Evolutionary conservation across 2,797 vertebrate species (phyloP), one percentile per base, ranked within the genome.

Genomic region (Mormyrus proboscirostris): DNA sequence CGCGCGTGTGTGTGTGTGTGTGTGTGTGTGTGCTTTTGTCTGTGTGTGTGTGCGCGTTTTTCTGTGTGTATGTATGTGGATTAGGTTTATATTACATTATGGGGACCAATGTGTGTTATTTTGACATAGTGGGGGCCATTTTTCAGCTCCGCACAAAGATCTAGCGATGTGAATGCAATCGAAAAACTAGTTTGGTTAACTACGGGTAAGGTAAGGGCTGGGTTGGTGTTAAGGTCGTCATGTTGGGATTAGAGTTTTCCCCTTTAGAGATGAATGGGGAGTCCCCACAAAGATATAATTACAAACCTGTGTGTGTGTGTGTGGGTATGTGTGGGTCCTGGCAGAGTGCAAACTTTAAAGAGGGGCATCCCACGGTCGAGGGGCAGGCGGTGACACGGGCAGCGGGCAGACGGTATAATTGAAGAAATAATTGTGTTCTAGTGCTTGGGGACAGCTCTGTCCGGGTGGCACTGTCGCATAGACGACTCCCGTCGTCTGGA

Each of bases 381-480:
- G 50, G 55, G 51, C 51, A 41, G 69, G 49, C 65, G 19, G 69
- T 9, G 16, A 79, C 69, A 88, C 49, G 33, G 88, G 53, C 69
- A 82, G 19, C 49, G 25, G 14, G 38, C 41, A 62, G 53, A 55
- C 53, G 49, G 22, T 85, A 38, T 84, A 62, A 85, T 85, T 89
- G 55, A 85, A 89, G 49, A 79, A 82, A 89, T 84, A 62, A 89
- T 89, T 89, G 79, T 65, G 22, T 53, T 65, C 2, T n/a, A 41
- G 79, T 16, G 8, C 79, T 84, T 62, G n/a, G 47, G 53, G 53
- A 84, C 79, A 84, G 19, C 25, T 62, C 22, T 49, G 53, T 55
- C 29, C 33, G 49, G 25, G 29, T 59, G 55, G 41, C 51, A 14
- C 44, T 8, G 14, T 53, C 33, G 33, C 76, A 50, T 79, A 65